Conservation (phyloP, 2,888 invertebrate genomes). For the Drosophila suboccidentalis region DNA sequence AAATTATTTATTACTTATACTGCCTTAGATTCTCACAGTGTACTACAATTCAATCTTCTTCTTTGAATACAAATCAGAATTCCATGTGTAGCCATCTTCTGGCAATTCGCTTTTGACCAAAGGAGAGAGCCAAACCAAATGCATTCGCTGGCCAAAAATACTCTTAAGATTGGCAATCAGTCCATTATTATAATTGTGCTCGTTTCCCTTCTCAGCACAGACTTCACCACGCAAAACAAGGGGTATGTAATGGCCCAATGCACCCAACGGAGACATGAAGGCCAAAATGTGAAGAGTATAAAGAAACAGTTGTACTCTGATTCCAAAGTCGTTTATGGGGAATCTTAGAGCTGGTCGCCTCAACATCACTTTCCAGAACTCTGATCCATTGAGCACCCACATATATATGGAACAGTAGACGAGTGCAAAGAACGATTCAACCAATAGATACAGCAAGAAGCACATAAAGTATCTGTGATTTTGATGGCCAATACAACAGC, state of each 20-base stretch:
- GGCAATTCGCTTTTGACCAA: constrained; percentile 91
- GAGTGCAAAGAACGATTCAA: constrained; percentile 90
- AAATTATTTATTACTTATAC: not conserved
- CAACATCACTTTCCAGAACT: constrained; percentile 87
- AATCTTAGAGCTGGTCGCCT: constrained; percentile 87
- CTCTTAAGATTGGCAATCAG: constrained; percentile 89
- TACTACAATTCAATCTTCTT: constrained; percentile 3
- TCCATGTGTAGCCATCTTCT: constrained; percentile 90
- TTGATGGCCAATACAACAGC: constrained; percentile 93
- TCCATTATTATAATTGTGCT: constrained; percentile 88
- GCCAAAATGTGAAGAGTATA: constrained; percentile 90
- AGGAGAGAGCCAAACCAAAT: constrained; percentile 92
- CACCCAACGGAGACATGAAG: constrained; percentile 88
- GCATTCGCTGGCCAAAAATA: constrained; percentile 93
- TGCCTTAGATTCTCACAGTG: not conserved
- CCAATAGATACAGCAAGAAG: constrained; percentile 91
- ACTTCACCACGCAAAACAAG: constrained; percentile 91
- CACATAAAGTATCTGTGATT: constrained; percentile 95
- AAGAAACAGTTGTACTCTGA: constrained; percentile 89
- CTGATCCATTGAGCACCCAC: constrained; percentile 83
- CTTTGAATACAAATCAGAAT: constrained; percentile 14
- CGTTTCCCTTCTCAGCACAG: constrained; percentile 83
- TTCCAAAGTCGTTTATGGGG: constrained; percentile 67
- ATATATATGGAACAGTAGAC: constrained; percentile 90
- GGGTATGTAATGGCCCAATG: constrained; percentile 90